phyloP scores from a whole-genome alignment of 2,797 vertebrate genomes.

The Premnoplex brunnescens region DNA sequence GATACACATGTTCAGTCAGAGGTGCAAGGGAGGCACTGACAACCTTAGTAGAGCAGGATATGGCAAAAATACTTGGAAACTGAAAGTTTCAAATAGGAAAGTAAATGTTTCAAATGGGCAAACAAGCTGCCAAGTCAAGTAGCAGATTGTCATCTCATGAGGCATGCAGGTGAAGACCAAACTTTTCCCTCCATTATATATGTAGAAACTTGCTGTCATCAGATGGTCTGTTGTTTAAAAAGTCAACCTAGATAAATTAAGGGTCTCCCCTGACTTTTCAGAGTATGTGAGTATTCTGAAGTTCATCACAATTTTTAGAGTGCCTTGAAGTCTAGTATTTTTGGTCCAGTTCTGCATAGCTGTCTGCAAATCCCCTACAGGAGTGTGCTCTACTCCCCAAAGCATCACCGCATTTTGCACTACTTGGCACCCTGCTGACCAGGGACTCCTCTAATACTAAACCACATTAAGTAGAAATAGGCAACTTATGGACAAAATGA shows the following conservation, averaged over 20 bases:
- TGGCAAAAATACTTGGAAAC: not conserved
- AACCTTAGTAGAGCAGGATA: not conserved
- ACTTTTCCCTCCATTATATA: not conserved
- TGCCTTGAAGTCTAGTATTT: not conserved
- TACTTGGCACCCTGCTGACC: not conserved
- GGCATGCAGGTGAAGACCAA: not conserved
- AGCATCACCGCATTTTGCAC: not conserved
- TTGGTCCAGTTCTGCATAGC: not conserved
- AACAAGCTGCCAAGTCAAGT: not conserved
- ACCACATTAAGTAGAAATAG: not conserved
- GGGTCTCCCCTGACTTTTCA: not conserved
- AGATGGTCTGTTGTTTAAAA: not conserved
- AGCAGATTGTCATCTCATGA: not conserved
- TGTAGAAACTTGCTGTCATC: not conserved
- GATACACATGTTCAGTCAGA: accelerated
- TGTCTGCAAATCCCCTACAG: not conserved
- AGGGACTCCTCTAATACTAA: not conserved
- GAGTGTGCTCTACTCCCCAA: accelerated
- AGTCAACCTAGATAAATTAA: not conserved
- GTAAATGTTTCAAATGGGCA: not conserved
- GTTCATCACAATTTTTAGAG: not conserved
- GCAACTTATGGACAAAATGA: not conserved
- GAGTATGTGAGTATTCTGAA: not conserved
- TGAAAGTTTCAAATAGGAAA: not conserved
- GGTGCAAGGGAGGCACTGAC: not conserved